Evolutionary conservation across 1,140 invertebrate species (phyloP).

Genomic region (Zaprionus africanus): DNA sequence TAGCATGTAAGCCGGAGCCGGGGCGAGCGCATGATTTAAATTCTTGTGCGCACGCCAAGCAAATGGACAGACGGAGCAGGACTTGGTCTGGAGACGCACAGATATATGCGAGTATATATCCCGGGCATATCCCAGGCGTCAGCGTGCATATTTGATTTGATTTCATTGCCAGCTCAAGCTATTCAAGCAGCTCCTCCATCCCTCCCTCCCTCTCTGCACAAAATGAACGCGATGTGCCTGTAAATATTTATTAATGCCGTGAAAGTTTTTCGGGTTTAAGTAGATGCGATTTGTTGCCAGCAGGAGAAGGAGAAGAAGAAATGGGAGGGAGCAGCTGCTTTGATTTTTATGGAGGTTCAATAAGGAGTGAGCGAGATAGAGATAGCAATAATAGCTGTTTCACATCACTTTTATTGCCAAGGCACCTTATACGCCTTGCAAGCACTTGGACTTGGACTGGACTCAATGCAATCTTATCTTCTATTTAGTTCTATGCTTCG

Average conservation of each 20-base stretch:
- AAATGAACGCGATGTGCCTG: slow-evolving; percentile 72
- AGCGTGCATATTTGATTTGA: slow-evolving; percentile 81
- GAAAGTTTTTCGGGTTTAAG: slow-evolving; percentile 59
- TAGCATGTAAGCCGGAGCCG: slow-evolving; percentile 69
- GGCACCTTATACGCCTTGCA: neutral
- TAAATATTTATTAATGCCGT: slow-evolving; percentile 80
- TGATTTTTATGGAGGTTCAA: slow-evolving; percentile 70
- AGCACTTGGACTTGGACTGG: too few relatives aligned
- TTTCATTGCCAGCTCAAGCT: slow-evolving; percentile 64
- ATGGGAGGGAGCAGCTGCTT: slow-evolving; percentile 38
- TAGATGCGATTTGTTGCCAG: slow-evolving; percentile 52
- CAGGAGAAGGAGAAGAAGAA: neutral
- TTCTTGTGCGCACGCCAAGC: slow-evolving; percentile 73
- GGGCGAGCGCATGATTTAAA: slow-evolving; percentile 71
- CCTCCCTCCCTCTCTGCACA: neutral
- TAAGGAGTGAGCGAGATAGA: neutral
- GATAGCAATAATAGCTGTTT: neutral
- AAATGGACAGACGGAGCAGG: slow-evolving; percentile 23
- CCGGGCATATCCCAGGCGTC: slow-evolving; percentile 56
- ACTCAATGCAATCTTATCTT: neutral
- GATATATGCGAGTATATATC: slow-evolving; percentile 36
- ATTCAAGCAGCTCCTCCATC: neutral
- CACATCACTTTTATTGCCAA: neutral
- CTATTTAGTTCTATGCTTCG: neutral
- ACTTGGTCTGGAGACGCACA: neutral